Evolutionary conservation across 2,888 invertebrate genomes (phyloP).

Genomic region (Brenthis hecate): DNA sequence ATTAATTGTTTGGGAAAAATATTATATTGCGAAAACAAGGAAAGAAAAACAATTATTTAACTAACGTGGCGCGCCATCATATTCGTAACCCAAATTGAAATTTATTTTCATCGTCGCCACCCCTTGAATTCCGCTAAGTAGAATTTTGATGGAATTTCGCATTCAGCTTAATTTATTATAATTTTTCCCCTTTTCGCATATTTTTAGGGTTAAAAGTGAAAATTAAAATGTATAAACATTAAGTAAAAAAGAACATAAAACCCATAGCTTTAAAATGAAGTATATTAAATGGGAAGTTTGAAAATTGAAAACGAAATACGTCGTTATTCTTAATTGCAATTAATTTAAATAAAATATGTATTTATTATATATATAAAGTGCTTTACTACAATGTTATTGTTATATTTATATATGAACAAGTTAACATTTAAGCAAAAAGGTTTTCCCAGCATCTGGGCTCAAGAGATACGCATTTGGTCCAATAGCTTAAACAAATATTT

Average conservation of each 20-base stretch:
- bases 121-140: constrained; percentile 77
- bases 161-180: constrained; percentile 62
- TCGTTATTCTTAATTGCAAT: too few relatives aligned
- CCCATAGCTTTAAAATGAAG: neutral
- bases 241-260: constrained; percentile 19
- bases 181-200: constrained; percentile 36
- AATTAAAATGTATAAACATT: constrained; percentile 30
- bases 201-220: constrained; percentile 34
- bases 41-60: constrained; percentile 24
- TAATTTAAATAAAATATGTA: too few relatives aligned
- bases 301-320: neutral
- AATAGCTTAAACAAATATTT: neutral
- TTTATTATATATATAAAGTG: too few relatives aligned
- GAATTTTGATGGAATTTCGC: constrained; percentile 75
- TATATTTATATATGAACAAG: too few relatives aligned
- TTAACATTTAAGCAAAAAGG: too few relatives aligned
- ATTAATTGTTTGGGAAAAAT: constrained; percentile 7
- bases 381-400: too few relatives aligned
- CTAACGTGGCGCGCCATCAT: constrained; percentile 31
- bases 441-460: neutral
- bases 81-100: constrained; percentile 70
- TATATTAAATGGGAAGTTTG: neutral
- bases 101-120: constrained; percentile 70
- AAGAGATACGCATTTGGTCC: neutral
- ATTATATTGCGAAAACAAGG: neutral